These are phyloP conservation scores for Zelostemma sp. DNA, from an alignment of 1,140 invertebrate genomes.

Conservation along the genomic window DNA sequence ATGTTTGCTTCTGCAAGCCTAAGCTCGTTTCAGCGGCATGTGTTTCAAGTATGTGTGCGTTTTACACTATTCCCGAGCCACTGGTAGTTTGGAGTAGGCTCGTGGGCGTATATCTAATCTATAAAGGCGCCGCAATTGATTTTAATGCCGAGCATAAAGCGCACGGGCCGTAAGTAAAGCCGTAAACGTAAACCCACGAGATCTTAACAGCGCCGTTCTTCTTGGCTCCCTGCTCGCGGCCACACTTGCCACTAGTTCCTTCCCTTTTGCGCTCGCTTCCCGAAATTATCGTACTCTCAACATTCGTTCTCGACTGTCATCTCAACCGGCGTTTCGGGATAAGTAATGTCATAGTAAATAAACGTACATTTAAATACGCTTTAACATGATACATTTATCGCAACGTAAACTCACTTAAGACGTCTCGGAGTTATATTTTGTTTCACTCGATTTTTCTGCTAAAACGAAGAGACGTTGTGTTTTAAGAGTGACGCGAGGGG, in stretches of 20 bases:
- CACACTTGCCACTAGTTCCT: conserved; percentile 19
- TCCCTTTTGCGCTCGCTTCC: conserved; percentile 33
- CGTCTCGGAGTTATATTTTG: background rate
- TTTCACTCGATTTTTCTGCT: no score
- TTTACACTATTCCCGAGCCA: conserved; percentile 30
- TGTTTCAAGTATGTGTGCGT: conserved; percentile 26
- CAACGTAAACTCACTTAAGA: conserved; percentile 28
- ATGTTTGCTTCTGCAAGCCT: background rate
- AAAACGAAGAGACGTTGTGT: no score
- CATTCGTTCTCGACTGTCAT: conserved; percentile 22
- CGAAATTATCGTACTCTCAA: conserved; percentile 41
- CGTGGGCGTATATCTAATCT: conserved; percentile 51
- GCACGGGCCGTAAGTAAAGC: conserved; percentile 46
- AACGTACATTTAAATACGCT: conserved; percentile 38
- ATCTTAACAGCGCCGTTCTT: conserved; percentile 45
- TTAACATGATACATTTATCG: conserved; percentile 29
- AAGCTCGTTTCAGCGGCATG: conserved; percentile 16
- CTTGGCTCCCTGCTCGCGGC: conserved; percentile 33
- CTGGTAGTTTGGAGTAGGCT: conserved; percentile 32
- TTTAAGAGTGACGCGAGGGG: no score
- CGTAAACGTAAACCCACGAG: conserved; percentile 44
- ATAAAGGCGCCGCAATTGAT: conserved; percentile 59
- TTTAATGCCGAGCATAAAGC: conserved; percentile 57
- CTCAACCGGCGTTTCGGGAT: conserved; percentile 24
- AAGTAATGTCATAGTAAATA: conserved; percentile 45